Conservation (phyloP, 2,797 vertebrate genomes). For the Phoeniculus purpureus region DNA sequence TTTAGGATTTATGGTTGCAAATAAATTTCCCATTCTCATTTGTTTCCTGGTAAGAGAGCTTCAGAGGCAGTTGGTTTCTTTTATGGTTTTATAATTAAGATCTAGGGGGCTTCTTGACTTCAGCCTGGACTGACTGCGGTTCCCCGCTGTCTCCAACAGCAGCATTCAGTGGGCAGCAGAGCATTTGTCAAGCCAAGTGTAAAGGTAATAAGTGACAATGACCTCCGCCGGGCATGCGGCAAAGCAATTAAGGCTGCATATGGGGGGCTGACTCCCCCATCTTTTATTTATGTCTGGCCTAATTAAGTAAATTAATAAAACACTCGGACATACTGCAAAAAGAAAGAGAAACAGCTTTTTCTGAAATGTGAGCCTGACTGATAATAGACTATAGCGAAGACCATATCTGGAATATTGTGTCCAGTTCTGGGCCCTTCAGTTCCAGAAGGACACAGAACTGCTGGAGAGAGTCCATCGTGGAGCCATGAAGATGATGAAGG, state of each 20-base stretch:
- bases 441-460: too few relatives aligned
- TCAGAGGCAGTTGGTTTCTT: slow-evolving; percentile 64
- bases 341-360: background rate
- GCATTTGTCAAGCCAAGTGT: slow-evolving; percentile 39
- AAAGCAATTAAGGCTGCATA: slow-evolving; percentile 40
- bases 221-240: slow-evolving; percentile 8
- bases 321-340: background rate
- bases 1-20: slow-evolving; percentile 73
- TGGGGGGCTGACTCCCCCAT: background rate
- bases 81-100: slow-evolving; percentile 76
- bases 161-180: slow-evolving; percentile 6
- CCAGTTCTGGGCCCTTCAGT: too few relatives aligned
- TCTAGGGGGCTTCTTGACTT: slow-evolving; percentile 62
- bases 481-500: too few relatives aligned
- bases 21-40: slow-evolving; percentile 75
- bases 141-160: slow-evolving; percentile 28
- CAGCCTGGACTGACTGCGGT: slow-evolving; percentile 6
- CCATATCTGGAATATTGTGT: too few relatives aligned
- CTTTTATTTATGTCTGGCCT: slow-evolving; percentile 28
- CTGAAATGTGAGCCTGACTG: background rate
- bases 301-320: slow-evolving; percentile 32
- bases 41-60: slow-evolving; percentile 75
- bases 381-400: background rate
- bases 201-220: slow-evolving; percentile 52
- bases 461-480: too few relatives aligned